Percentiles rank a stretch among this genome's conserved stretches.
Conservation (phyloP, 2,113 vertebrate species). For the Menura novaehollandiae region DNA sequence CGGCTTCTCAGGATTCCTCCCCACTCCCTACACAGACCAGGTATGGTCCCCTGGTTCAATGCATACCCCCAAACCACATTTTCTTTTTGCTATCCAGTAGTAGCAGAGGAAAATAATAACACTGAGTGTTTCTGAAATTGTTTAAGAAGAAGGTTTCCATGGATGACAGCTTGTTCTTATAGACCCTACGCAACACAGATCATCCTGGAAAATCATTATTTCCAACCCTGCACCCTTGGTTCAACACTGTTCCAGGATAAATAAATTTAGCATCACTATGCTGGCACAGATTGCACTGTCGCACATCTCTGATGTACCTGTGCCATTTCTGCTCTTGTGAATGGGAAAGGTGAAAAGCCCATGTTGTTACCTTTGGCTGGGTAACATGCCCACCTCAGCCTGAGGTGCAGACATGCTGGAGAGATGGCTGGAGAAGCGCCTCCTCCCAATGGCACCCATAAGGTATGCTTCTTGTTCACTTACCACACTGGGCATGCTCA, state of each 20-base stretch:
- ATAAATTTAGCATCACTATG: not conserved
- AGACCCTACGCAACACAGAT: not conserved
- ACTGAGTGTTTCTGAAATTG: not conserved
- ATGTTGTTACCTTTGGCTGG: constrained; percentile 92
- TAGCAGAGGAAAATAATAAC: not conserved
- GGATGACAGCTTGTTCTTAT: not conserved
- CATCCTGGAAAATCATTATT: not conserved
- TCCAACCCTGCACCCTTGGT: not conserved
- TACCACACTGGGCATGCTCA: constrained; percentile 98
- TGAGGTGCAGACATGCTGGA: constrained; percentile 84
- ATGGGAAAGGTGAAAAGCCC: constrained; percentile 24
- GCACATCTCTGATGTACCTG: not conserved
- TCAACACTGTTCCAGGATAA: not conserved
- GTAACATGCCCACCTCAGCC: constrained; percentile 89
- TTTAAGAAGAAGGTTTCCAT: not conserved
- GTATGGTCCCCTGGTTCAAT: not conserved
- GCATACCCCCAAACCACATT: not conserved
- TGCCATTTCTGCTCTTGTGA: not conserved
- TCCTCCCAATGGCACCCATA: constrained; percentile 84
- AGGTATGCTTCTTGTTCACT: constrained; percentile 96
- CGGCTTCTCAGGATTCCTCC: not conserved
- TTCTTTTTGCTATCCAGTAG: not conserved
- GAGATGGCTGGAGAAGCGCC: constrained; percentile 94
- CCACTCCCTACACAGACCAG: not conserved
- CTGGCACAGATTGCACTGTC: not conserved